These are phyloP conservation scores for Pheosia tremula DNA, from an alignment of 2,888 invertebrate species.

Conservation along the genomic window DNA sequence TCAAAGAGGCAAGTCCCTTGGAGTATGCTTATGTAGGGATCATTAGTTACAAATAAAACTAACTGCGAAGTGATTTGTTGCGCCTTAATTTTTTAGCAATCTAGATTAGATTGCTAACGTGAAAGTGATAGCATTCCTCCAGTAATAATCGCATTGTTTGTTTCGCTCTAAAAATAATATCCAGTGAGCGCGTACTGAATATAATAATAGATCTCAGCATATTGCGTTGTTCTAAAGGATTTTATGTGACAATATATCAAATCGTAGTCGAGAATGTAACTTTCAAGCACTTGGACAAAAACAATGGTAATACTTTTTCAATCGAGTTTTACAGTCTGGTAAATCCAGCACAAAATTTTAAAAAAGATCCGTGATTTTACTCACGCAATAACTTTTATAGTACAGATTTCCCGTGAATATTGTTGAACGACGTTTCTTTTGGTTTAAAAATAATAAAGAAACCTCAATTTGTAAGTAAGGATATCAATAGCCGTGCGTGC, in stretches of 20 bases:
- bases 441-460: not conserved
- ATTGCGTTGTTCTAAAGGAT: not conserved
- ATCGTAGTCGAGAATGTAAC: not conserved
- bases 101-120: too few species aligned
- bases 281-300: not conserved
- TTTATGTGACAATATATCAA: conserved; percentile 1
- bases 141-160: not conserved
- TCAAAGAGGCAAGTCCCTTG: not conserved
- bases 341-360: too few species aligned
- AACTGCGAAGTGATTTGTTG: not conserved
- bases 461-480: not conserved
- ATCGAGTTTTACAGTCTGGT: not conserved
- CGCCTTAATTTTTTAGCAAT: not conserved
- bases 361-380: too few species aligned
- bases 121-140: not conserved
- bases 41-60: conserved; percentile 1
- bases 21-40: not conserved
- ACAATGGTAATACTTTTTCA: not conserved
- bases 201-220: not conserved
- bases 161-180: conserved; percentile 2
- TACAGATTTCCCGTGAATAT: too few species aligned
- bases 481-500: not conserved
- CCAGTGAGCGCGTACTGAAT: not conserved
- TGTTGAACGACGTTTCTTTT: too few species aligned
- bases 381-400: too few species aligned